These are phyloP conservation scores for Lophochroa leadbeateri DNA, from an alignment of 2,113 vertebrate species.

Conservation along the genomic window DNA sequence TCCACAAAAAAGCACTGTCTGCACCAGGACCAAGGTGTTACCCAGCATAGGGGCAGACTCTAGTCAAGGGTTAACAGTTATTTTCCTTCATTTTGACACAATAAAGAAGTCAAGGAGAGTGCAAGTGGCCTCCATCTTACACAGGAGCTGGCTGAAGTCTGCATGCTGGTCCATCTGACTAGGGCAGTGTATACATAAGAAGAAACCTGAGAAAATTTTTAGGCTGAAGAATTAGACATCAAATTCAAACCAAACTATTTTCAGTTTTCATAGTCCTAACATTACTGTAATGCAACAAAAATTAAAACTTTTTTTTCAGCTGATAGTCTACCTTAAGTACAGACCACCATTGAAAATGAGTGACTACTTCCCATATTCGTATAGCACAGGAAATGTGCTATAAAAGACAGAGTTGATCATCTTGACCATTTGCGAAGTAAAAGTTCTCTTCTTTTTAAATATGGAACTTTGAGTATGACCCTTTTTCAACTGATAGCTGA, in stretches of 20 bases:
- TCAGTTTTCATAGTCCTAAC: background rate
- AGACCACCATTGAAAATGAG: background rate
- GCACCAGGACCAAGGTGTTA: background rate
- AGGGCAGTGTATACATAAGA: background rate
- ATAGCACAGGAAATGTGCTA: background rate
- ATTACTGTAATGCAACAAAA: background rate
- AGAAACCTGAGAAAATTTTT: background rate
- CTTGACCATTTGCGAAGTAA: background rate
- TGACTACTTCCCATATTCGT: background rate
- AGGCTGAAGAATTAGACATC: background rate
- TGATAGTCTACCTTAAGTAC: background rate
- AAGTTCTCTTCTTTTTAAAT: background rate
- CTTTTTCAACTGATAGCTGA: background rate
- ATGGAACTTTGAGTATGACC: background rate
- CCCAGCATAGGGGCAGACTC: background rate
- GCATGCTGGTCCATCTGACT: background rate
- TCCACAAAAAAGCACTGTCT: background rate
- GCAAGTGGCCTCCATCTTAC: background rate
- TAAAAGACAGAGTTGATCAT: background rate
- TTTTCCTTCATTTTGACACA: background rate
- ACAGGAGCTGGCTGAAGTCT: background rate
- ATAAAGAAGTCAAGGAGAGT: background rate
- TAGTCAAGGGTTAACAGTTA: background rate
- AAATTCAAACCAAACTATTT: background rate
- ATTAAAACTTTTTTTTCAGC: background rate